Evolutionary conservation across 2,888 invertebrate species (phyloP).

Genomic region (Andrena chrysosceles): DNA sequence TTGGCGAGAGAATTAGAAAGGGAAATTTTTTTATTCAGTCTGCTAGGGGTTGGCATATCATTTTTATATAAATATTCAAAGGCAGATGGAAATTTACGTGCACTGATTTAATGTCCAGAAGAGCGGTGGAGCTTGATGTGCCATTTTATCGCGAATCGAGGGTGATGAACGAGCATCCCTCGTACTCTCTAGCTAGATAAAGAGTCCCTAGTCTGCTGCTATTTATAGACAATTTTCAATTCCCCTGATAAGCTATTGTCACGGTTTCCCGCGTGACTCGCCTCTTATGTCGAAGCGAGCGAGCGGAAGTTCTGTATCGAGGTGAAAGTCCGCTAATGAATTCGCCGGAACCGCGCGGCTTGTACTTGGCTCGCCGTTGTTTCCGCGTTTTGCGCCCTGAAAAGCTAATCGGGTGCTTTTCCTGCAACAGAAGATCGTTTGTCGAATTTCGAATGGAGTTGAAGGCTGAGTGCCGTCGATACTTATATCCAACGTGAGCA

Average conservation of each 20-base stretch:
- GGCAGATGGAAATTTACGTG: too few species aligned
- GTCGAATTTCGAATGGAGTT: background rate
- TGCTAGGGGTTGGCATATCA: too few species aligned
- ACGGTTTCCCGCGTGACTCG: background rate
- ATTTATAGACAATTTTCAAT: conserved; percentile 50
- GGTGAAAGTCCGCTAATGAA: conserved; percentile 59
- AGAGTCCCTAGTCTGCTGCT: conserved; percentile 1
- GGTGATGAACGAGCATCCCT: background rate
- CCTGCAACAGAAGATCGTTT: background rate
- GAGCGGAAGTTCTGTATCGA: conserved; percentile 35
- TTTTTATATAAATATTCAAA: too few species aligned
- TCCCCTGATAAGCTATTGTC: conserved; percentile 48
- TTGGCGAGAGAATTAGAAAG: too few species aligned
- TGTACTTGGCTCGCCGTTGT: background rate
- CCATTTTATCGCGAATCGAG: background rate
- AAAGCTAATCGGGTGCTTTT: conserved; percentile 20
- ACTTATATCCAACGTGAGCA: background rate
- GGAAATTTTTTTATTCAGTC: too few species aligned
- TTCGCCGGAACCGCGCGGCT: conserved; percentile 18
- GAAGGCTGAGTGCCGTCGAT: background rate
- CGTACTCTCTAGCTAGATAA: background rate
- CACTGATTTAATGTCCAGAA: too few species aligned
- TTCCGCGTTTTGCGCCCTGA: conserved; percentile 20
- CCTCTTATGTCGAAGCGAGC: background rate
- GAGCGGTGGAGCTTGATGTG: background rate